phyloP scores from a whole-genome alignment of 2,888 invertebrate genomes.

The Listrodromus nycthemerus region DNA sequence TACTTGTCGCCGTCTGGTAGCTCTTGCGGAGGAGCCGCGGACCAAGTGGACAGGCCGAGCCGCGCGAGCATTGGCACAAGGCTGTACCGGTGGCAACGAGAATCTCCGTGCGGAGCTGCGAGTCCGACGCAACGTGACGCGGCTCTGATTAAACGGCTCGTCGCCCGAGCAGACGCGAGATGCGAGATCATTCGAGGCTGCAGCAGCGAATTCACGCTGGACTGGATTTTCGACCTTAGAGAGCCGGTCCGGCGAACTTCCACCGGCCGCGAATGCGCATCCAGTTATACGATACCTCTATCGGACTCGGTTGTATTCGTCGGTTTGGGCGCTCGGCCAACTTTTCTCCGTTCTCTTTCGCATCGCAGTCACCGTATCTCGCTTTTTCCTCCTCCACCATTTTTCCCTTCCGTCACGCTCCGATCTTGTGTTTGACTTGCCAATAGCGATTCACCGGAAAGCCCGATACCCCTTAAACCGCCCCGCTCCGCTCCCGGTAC shows the following conservation, averaged over 20 bases:
- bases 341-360: constrained; percentile 31
- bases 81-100: not conserved
- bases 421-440: constrained; percentile 45
- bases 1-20: constrained; percentile 24
- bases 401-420: constrained; percentile 37
- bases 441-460: constrained; percentile 43
- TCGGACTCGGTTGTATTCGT: not conserved
- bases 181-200: constrained; percentile 10
- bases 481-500: not conserved
- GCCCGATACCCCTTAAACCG: constrained; percentile 58
- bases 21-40: not conserved
- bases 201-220: constrained; percentile 7
- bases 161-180: constrained; percentile 11
- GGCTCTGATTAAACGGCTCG: constrained; percentile 8
- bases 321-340: constrained; percentile 24
- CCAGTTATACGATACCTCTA: constrained; percentile 1
- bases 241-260: constrained; percentile 3
- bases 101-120: not conserved
- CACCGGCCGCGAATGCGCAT: not conserved
- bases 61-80: not conserved
- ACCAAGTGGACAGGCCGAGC: not conserved
- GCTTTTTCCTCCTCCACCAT: not conserved
- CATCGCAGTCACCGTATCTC: not conserved
- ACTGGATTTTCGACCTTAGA: constrained; percentile 13
- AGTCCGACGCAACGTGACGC: constrained; percentile 2